A percentile compares a stretch with the other conserved stretches of the same genome.
phyloP scores from a whole-genome alignment of 2,113 vertebrate species.

The Melanostigma gelatinosum region DNA sequence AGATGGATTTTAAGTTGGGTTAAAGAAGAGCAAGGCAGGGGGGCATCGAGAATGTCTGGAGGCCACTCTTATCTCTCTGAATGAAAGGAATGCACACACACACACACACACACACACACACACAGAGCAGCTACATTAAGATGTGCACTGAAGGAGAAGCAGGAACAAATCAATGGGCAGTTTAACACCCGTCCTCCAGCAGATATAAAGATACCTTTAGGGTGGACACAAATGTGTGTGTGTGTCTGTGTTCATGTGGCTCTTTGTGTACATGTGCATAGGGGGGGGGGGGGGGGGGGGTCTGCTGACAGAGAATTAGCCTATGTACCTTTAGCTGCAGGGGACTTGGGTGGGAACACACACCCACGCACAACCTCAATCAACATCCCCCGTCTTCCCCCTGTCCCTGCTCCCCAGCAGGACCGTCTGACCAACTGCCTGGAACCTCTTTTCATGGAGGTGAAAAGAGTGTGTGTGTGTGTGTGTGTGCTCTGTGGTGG shows the following conservation, averaged over 20 bases:
- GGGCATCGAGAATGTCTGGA: constrained; percentile 63
- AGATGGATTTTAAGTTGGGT: constrained; percentile 54
- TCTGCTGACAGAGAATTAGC: constrained; percentile 38
- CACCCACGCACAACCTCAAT: constrained; percentile 54
- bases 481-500: background rate
- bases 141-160: constrained; percentile 59
- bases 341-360: constrained; percentile 52
- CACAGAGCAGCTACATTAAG: constrained; percentile 51
- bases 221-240: constrained; percentile 18
- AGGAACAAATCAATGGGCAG: constrained; percentile 71
- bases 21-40: constrained; percentile 60
- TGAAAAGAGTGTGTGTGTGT: constrained; percentile 33
- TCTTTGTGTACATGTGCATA: constrained; percentile 21
- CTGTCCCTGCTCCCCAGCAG: constrained; percentile 21
- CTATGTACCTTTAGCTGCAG: constrained; percentile 57
- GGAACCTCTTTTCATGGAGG: constrained; percentile 52
- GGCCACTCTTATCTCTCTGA: constrained; percentile 77
- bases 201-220: constrained; percentile 46
- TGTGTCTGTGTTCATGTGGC: background rate
- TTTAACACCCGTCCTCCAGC: constrained; percentile 56
- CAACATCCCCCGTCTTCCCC: constrained; percentile 48
- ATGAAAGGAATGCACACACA: constrained; percentile 58
- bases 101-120: constrained; percentile 38
- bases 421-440: constrained; percentile 52
- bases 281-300: background rate